Evolutionary conservation across 2,113 vertebrate species (phyloP), one percentile per base, ranked within the genome.

Genomic region (Lanius collurio): DNA sequence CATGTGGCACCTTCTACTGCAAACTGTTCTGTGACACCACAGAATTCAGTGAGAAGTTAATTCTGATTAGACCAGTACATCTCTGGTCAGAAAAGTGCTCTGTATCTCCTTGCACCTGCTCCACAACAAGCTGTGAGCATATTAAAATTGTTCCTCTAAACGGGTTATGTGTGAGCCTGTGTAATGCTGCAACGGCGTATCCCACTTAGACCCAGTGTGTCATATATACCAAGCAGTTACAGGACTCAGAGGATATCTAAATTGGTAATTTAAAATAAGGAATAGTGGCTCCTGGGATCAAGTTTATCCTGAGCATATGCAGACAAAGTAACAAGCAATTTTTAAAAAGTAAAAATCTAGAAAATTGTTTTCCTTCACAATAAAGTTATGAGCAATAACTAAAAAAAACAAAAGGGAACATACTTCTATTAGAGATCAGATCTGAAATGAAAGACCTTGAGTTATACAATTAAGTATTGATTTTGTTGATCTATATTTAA

Each of bases 391-490:
- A 97, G 92, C 87, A 97, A 94, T 96, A 96, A 71, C 80, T 91
- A 86, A 94, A 87, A 95, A 94, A 69, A 30, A 30, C 94, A 96
- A 63, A 97, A 90, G 81, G 59, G 95, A 97, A 90, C 78, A 88
- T 96, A 89, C 41, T 94, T 89, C 94, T 93, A 70, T 97, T 97
- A 96, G 90, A 97, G 90, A 97, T 97, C 95, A 92, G 78, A 83
- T 90, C 89, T 97, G 89, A 97, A 98, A 97, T 95, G 94, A 94
- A 98, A 96, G 94, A 95, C 91, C 93, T 97, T 46, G 96, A 94
- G 94, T 98, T 97, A 96, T 63, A 97, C 97, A 98, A 98, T 98
- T 98, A 98, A 96, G 85, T 98, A 98, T 98, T 96, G 98, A 98
- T 98, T 98, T 98, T 97, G 88, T 97, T 97, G 97, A 97, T 97